Conservation (phyloP, 2,888 invertebrate genomes). For the Philereme transversata region DNA sequence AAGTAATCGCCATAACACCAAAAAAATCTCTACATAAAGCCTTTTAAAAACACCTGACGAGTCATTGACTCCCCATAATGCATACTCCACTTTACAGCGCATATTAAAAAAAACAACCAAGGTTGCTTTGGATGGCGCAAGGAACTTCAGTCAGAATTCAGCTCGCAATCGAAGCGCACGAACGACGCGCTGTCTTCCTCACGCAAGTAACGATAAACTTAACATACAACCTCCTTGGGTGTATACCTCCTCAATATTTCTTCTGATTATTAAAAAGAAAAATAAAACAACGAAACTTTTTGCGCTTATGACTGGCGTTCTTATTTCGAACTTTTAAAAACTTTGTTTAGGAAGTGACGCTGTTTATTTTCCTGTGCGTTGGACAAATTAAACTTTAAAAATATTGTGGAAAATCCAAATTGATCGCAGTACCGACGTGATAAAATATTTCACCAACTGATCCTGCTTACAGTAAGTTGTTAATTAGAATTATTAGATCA, state of each 20-base stretch:
- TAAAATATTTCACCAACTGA: constrained; percentile 7
- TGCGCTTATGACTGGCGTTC: constrained; percentile 13
- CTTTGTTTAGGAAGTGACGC: constrained; percentile 7
- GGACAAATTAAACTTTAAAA: neutral
- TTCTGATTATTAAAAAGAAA: neutral
- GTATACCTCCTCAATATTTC: too few relatives aligned
- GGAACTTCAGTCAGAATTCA: constrained; percentile 49
- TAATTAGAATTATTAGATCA: neutral
- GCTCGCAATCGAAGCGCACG: constrained; percentile 52
- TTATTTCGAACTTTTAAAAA: constrained; percentile 18
- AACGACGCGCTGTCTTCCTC: constrained; percentile 32
- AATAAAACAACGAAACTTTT: constrained; percentile 4
- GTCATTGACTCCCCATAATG: constrained; percentile 11
- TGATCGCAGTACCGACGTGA: neutral
- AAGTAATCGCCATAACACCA: neutral
- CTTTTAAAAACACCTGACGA: constrained; percentile 7
- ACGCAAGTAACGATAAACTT: constrained; percentile 45
- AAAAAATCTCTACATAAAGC: neutral
- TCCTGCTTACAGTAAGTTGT: constrained; percentile 22
- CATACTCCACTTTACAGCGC: constrained; percentile 25
- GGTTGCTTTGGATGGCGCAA: constrained; percentile 16
- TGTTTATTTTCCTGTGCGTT: constrained; percentile 13
- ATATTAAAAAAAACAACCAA: constrained; percentile 40
- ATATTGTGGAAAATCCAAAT: constrained; percentile 1
- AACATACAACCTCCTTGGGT: constrained; percentile 29